These are phyloP conservation scores for Colistium nudipinnis DNA, from an alignment of 2,113 vertebrate species.

Conservation along the genomic window DNA sequence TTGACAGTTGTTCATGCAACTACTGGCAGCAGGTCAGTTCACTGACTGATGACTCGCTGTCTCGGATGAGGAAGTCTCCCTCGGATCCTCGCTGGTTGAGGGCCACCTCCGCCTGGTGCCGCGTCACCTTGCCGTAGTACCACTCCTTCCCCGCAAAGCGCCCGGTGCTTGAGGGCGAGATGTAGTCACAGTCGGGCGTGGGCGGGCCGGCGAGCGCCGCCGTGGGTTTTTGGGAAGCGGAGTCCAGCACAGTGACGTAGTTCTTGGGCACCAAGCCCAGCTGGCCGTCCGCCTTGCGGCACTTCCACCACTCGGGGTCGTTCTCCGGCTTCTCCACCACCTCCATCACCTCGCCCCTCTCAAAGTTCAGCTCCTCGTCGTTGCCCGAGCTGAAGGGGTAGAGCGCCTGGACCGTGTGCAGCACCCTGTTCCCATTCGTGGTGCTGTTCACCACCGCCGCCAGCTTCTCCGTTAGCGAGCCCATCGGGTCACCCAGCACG, in stretches of 20 bases:
- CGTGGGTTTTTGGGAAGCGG: conserved; percentile 70
- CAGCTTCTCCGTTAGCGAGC: conserved; percentile 88
- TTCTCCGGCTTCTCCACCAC: conserved; percentile 94
- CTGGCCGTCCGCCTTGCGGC: conserved; percentile 89
- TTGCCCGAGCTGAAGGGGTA: conserved; percentile 91
- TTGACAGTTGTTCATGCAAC: background rate
- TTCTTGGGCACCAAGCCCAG: conserved; percentile 92
- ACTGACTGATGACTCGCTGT: conserved; percentile 94
- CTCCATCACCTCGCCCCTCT: conserved; percentile 92
- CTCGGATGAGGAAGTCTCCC: conserved; percentile 92
- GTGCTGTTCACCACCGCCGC: conserved; percentile 85
- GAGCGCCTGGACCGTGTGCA: conserved; percentile 90
- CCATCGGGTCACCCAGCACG: conserved; percentile 80
- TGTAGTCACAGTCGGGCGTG: conserved; percentile 90
- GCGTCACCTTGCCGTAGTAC: conserved; percentile 93
- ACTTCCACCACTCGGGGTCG: conserved; percentile 95
- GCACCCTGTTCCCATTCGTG: conserved; percentile 82
- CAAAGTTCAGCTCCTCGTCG: conserved; percentile 93
- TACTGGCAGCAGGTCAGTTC: background rate
- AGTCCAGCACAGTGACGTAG: conserved; percentile 90
- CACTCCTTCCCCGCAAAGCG: conserved; percentile 91
- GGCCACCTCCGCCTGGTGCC: conserved; percentile 92
- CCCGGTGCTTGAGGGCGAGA: conserved; percentile 86
- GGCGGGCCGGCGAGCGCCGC: conserved; percentile 83
- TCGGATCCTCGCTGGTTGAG: conserved; percentile 89